Evolutionary conservation across 2,888 invertebrate species (phyloP), one percentile per base, ranked within the genome.

Genomic region (Ornithoptera alexandrae): DNA sequence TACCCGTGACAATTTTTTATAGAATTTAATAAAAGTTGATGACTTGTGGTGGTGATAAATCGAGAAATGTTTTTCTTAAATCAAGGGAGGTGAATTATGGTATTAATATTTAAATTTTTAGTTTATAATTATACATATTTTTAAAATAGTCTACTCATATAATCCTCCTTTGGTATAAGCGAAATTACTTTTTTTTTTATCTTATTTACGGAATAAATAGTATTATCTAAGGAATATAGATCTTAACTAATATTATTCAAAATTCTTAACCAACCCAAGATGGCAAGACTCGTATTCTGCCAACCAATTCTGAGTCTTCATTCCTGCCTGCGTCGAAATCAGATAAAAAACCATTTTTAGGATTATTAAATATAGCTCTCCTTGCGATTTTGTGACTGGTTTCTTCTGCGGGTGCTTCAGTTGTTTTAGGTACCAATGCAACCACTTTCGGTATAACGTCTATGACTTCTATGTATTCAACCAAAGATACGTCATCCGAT

Each of bases 231-330:
- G 17, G 17, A 56, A 7, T 30, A 10, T 8, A 39, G 10, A 7
- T 39, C 1, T 39, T 10, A 39, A 39, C 39, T 39, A 39, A 39
- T 39, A 39, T 39, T 39, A 0, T 39, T 39, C 10, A 39, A 39
- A 53, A 53, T 17, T 53, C 53, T 84, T 84, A 89, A 65, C 92
- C 92, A 58, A 84, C 80, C 88, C 89, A 92, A 10, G 90, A 83
- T 2, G 92, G 92, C 15, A 92, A 80, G 70, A 90, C 87, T 77
- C 89, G 92, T 60, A 92, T 92, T 77, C 89, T 88, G 70, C 92
- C 83, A 8, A 88, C 88, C 0, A 91, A 70, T 71, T 84, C 83
- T 0, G 84, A 78, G 12, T 83, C 83, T 57, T 89, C 89, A 61
- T 82, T 83, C 20, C 83, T 77, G 2, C 83, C 76, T 4, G 82